Evolutionary conservation across 2,888 invertebrate genomes (phyloP).

Genomic region (Andrena bucephala): DNA sequence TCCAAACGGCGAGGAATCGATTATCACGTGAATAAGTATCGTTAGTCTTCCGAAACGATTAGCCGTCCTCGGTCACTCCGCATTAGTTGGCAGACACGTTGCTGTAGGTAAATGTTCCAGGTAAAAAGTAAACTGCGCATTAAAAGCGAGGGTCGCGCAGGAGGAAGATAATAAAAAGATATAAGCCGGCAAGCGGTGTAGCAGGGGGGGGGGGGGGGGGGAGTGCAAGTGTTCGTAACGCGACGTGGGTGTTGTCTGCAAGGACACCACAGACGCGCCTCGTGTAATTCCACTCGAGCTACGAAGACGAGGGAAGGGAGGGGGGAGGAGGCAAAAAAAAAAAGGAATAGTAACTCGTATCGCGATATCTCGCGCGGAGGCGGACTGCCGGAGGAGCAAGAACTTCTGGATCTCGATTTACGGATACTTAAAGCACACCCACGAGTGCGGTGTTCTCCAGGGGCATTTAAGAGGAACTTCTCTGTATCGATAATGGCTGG

Average conservation of each 20-base stretch:
- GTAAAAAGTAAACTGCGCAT: slow-evolving; percentile 41
- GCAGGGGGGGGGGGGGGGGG: not conserved
- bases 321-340: not conserved
- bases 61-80: slow-evolving; percentile 12
- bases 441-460: slow-evolving; percentile 54
- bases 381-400: slow-evolving; percentile 57
- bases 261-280: slow-evolving; percentile 60
- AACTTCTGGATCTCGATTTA: slow-evolving; percentile 66
- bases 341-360: slow-evolving; percentile 53
- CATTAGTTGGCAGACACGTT: slow-evolving; percentile 3
- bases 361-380: slow-evolving; percentile 61
- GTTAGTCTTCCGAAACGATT: slow-evolving; percentile 13
- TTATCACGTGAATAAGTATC: slow-evolving; percentile 3
- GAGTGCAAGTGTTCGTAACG: slow-evolving; percentile 54
- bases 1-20: not conserved
- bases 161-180: slow-evolving; percentile 50
- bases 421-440: slow-evolving; percentile 65
- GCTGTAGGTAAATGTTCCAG: slow-evolving; percentile 45
- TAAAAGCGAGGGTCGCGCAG: slow-evolving; percentile 32
- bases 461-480: slow-evolving; percentile 33
- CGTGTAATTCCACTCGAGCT: slow-evolving; percentile 65
- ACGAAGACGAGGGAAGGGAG: not conserved
- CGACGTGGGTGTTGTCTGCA: slow-evolving; percentile 69
- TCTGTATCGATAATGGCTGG: slow-evolving; percentile 43
- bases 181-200: slow-evolving; percentile 6